A percentile compares a stretch with the other conserved stretches of the same genome.
Evolutionary conservation across 2,888 invertebrate genomes (phyloP).

Genomic region (Macaria notata): DNA sequence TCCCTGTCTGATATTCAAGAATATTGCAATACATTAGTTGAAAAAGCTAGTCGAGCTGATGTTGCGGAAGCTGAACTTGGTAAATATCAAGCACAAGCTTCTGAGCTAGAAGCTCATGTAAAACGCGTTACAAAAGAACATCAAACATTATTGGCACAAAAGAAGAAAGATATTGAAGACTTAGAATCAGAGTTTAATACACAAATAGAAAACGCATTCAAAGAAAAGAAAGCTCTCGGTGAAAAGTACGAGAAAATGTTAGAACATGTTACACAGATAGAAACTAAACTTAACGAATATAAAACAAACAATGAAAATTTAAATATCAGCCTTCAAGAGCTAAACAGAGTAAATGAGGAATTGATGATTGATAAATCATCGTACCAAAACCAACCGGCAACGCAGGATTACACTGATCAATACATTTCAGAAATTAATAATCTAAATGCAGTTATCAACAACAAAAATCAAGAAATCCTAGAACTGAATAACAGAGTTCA

Average conservation of each 20-base stretch:
- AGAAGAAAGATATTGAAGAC: constrained; percentile 69
- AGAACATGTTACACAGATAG: constrained; percentile 69
- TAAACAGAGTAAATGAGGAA: constrained; percentile 59
- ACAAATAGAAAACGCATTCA: constrained; percentile 71
- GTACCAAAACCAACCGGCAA: constrained; percentile 36
- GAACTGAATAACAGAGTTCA: constrained; percentile 56
- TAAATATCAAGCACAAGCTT: constrained; percentile 61
- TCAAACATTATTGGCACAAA: constrained; percentile 64
- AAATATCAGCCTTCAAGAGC: constrained; percentile 58
- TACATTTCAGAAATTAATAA: constrained; percentile 82
- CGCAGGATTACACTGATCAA: constrained; percentile 74
- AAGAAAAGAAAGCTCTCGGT: constrained; percentile 72
- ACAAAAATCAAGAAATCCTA: constrained; percentile 74
- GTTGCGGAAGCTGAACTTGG: constrained; percentile 52
- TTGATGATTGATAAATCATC: constrained; percentile 47
- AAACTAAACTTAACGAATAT: constrained; percentile 62
- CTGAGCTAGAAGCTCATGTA: constrained; percentile 68
- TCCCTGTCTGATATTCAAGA: constrained; percentile 68
- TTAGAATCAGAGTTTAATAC: constrained; percentile 72
- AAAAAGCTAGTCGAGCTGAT: constrained; percentile 62
- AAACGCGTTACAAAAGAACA: constrained; percentile 61
- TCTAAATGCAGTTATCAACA: constrained; percentile 73
- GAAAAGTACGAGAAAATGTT: constrained; percentile 75
- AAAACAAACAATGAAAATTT: constrained; percentile 57
- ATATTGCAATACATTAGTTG: constrained; percentile 57